phyloP scores from a whole-genome alignment of 2,888 invertebrate species.

The Campoplex capitator region DNA sequence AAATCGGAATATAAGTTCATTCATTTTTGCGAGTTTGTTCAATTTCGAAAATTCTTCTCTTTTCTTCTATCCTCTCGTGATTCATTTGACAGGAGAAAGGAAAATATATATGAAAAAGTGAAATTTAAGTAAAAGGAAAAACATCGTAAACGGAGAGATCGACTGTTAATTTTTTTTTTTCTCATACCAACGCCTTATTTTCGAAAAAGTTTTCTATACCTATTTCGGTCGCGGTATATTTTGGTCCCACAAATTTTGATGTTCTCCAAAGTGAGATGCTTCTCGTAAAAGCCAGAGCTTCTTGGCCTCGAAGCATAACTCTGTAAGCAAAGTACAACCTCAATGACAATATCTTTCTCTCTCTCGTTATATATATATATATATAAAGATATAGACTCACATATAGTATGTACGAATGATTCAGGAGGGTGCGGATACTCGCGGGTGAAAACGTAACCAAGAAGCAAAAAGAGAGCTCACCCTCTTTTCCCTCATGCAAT shows the following conservation, averaged over 20 bases:
- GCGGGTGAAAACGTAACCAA: slow-evolving; percentile 57
- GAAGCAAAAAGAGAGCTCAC: slow-evolving; percentile 60
- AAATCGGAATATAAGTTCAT: background rate
- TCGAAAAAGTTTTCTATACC: background rate
- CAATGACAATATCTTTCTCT: slow-evolving; percentile 5
- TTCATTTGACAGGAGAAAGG: background rate
- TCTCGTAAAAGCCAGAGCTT: slow-evolving; percentile 26
- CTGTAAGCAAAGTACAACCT: slow-evolving; percentile 31
- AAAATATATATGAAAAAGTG: background rate
- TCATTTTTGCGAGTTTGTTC: background rate
- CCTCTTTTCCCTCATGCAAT: slow-evolving; percentile 73
- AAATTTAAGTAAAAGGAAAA: background rate
- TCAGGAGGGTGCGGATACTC: slow-evolving; percentile 60
- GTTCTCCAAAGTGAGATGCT: slow-evolving; percentile 5
- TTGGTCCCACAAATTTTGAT: background rate
- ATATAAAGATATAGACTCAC: background rate
- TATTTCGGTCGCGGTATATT: background rate
- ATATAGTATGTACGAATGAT: slow-evolving; percentile 35
- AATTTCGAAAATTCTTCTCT: background rate
- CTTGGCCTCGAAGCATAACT: slow-evolving; percentile 28
- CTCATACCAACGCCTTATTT: no score
- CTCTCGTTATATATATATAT: background rate
- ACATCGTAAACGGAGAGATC: background rate
- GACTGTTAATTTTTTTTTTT: background rate
- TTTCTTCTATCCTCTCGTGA: no score